Percentiles rank a stretch among this genome's conserved stretches.
Conservation (phyloP, 2,888 invertebrate species). For the Chymomyza amoena region DNA sequence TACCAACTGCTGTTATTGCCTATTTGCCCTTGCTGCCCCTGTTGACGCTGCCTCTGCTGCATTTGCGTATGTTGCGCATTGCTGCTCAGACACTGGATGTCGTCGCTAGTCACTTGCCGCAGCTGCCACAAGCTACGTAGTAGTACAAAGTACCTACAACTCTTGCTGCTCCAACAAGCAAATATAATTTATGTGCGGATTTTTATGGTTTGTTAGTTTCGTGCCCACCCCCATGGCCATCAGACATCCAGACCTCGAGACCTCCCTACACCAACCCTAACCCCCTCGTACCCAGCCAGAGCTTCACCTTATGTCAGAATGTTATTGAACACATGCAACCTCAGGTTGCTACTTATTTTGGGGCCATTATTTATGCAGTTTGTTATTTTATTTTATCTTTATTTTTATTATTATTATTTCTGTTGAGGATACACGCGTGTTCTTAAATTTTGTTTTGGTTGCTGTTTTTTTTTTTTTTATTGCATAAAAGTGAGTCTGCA, state of each 20-base stretch:
- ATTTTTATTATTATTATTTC: neutral
- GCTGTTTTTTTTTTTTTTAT: neutral
- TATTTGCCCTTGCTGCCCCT: neutral
- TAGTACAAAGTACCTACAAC: constrained; percentile 18
- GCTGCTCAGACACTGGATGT: constrained; percentile 25
- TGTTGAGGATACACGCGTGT: neutral
- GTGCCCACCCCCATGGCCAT: neutral
- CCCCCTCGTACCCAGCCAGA: neutral
- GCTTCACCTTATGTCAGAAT: neutral
- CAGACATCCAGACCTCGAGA: too few species aligned
- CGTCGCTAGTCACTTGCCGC: neutral
- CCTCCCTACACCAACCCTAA: too few species aligned
- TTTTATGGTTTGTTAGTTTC: constrained; percentile 56
- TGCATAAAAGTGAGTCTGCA: neutral
- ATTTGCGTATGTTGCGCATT: constrained; percentile 57
- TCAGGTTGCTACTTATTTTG: neutral
- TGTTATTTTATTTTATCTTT: neutral
- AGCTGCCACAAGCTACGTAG: constrained; percentile 7
- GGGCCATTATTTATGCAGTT: neutral
- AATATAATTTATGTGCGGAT: constrained; percentile 53
- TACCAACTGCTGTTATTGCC: neutral
- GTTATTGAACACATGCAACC: neutral
- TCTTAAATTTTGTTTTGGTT: neutral
- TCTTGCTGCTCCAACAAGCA: constrained; percentile 19
- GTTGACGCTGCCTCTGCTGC: constrained; percentile 21